Percentiles rank a stretch among this genome's conserved stretches.
phyloP scores from a whole-genome alignment of 2,113 vertebrate genomes.

The Colinus virginianus region DNA sequence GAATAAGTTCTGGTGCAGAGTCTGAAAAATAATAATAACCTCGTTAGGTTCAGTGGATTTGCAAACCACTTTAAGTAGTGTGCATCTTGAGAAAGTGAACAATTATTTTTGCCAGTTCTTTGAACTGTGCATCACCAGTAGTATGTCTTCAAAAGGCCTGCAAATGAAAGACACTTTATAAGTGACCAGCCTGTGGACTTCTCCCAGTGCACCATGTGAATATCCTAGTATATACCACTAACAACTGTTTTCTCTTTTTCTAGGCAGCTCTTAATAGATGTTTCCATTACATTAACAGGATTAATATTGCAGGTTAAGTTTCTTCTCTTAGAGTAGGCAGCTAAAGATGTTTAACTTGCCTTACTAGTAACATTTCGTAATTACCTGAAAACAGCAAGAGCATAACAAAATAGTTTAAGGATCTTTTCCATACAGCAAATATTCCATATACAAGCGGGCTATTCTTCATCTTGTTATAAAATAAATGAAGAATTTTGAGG shows the following conservation, averaged over 20 bases:
- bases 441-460: not conserved
- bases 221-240: no score
- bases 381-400: not conserved
- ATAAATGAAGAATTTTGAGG: not conserved
- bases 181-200: rapidly evolving
- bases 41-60: not conserved
- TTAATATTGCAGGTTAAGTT: not conserved
- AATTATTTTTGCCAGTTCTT: not conserved
- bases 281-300: not conserved
- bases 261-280: not conserved
- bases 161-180: not conserved
- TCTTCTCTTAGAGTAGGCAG: not conserved
- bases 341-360: not conserved
- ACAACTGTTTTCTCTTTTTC: not conserved
- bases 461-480: not conserved
- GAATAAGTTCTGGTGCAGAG: not conserved
- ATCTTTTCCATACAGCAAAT: not conserved
- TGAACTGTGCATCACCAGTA: not conserved
- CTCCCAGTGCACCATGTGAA: rapidly evolving
- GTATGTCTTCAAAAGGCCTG: not conserved
- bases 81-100: not conserved
- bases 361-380: not conserved
- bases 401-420: not conserved
- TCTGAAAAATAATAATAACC: not conserved
- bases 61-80: not conserved